These are phyloP conservation scores for Cheiracanthium punctorium DNA, from an alignment of 2,888 invertebrate genomes.

Conservation along the genomic window DNA sequence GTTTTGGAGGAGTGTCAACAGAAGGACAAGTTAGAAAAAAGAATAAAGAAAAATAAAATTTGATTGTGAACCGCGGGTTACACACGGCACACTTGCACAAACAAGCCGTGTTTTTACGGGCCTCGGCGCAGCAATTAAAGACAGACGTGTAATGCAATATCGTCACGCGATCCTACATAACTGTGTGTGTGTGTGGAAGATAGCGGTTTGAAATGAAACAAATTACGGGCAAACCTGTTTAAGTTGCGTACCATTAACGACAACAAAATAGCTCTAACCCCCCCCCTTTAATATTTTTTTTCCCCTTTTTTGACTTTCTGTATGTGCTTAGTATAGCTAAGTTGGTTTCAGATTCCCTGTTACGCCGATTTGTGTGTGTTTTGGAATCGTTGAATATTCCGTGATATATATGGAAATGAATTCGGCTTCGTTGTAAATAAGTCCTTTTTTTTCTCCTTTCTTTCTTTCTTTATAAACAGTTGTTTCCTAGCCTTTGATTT, in stretches of 20 bases:
- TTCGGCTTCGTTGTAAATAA: too few species aligned
- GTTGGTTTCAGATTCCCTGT: too few species aligned
- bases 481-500: too few species aligned
- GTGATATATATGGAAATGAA: too few species aligned
- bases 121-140: conserved; percentile 44
- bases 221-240: conserved; percentile 55
- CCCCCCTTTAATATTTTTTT: too few species aligned
- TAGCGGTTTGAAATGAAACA: conserved; percentile 43
- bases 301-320: too few species aligned
- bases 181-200: conserved; percentile 17
- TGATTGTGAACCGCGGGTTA: conserved; percentile 22
- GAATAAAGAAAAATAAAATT: conserved; percentile 39
- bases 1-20: conserved; percentile 45
- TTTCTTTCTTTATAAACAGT: too few species aligned
- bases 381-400: too few species aligned
- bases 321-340: too few species aligned
- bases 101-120: conserved; percentile 29
- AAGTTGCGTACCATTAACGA: neutral
- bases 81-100: conserved; percentile 42
- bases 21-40: neutral
- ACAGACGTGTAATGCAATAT: conserved; percentile 45
- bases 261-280: too few species aligned
- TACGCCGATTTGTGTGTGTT: too few species aligned
- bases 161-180: conserved; percentile 44
- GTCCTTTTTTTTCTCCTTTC: too few species aligned